Evolutionary conservation across 37 sponge, comb jelly and placozoan genomes (phyloP).

Genomic region (Haliclona indistincta): DNA sequence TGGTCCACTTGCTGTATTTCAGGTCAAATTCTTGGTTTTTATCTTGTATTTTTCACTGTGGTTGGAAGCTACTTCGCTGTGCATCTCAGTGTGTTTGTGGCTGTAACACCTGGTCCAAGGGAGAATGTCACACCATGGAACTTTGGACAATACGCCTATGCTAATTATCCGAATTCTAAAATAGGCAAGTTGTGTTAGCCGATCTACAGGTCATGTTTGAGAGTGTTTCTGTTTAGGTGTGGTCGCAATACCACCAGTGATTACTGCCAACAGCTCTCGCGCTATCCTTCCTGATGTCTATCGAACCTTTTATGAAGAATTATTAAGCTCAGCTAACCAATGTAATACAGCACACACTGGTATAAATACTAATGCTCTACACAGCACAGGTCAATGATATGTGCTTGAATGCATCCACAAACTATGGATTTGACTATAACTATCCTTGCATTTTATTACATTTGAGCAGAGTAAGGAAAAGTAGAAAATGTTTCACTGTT

Average conservation of each 20-base stretch:
- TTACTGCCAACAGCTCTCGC: not conserved
- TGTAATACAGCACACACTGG: slow-evolving; percentile 11
- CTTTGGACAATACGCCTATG: slow-evolving; percentile 71
- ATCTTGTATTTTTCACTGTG: slow-evolving; percentile 34
- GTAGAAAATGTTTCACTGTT: too few relatives aligned
- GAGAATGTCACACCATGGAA: slow-evolving; percentile 28
- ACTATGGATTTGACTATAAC: slow-evolving; percentile 23
- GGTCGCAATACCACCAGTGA: not conserved
- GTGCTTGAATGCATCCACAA: slow-evolving; percentile 9
- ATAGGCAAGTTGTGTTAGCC: slow-evolving; percentile 43
- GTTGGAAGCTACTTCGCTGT: slow-evolving; percentile 39
- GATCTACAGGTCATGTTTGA: not conserved
- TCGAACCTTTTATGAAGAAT: not conserved
- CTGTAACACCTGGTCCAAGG: slow-evolving; percentile 31
- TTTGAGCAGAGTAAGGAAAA: too few relatives aligned
- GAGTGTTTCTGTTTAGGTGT: not conserved
- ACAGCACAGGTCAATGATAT: slow-evolving; percentile 25
- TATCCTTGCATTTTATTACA: slow-evolving; percentile 35
- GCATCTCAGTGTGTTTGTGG: slow-evolving; percentile 45
- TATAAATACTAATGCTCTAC: not conserved
- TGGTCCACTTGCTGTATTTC: too few relatives aligned
- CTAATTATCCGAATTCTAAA: slow-evolving; percentile 70
- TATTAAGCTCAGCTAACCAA: slow-evolving; percentile 4
- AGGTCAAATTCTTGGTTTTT: slow-evolving; percentile 50
- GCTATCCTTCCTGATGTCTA: not conserved